Evolutionary conservation across 2,113 vertebrate genomes (phyloP).

Genomic region (Aegithalos caudatus): DNA sequence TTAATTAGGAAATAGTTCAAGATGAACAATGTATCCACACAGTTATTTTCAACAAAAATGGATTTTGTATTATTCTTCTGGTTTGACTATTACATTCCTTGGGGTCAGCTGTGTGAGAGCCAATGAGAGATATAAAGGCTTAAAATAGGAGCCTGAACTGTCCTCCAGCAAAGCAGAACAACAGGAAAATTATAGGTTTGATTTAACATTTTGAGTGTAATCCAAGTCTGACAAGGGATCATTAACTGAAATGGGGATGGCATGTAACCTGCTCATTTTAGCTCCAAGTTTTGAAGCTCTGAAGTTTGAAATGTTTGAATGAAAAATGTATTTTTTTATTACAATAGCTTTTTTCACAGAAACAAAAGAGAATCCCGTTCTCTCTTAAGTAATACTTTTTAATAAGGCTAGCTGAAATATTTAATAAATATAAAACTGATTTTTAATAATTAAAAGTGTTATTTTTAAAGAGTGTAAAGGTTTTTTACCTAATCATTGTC

Average conservation of each 20-base stretch:
- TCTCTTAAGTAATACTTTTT: background rate
- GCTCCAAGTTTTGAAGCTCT: background rate
- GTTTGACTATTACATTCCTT: background rate
- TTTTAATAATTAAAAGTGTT: background rate
- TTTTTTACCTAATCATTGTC: background rate
- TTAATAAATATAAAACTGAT: background rate
- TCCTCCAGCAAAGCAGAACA: background rate
- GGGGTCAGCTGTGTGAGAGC: background rate
- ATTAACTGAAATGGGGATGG: background rate
- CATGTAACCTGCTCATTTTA: background rate
- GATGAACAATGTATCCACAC: background rate
- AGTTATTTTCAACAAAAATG: background rate
- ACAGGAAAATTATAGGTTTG: background rate
- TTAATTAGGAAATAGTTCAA: background rate
- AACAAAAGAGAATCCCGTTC: background rate
- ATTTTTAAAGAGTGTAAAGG: background rate
- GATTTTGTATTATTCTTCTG: background rate
- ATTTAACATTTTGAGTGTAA: background rate
- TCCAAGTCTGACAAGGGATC: background rate
- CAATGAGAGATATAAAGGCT: background rate
- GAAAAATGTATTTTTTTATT: background rate
- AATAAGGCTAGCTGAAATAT: background rate
- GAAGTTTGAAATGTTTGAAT: background rate
- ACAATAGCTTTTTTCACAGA: background rate
- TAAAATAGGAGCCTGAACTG: background rate